These are phyloP conservation scores for Heliocidaris erythrogramma DNA, from an alignment of 35 echinoderm and acorn worm species.

Conservation along the genomic window DNA sequence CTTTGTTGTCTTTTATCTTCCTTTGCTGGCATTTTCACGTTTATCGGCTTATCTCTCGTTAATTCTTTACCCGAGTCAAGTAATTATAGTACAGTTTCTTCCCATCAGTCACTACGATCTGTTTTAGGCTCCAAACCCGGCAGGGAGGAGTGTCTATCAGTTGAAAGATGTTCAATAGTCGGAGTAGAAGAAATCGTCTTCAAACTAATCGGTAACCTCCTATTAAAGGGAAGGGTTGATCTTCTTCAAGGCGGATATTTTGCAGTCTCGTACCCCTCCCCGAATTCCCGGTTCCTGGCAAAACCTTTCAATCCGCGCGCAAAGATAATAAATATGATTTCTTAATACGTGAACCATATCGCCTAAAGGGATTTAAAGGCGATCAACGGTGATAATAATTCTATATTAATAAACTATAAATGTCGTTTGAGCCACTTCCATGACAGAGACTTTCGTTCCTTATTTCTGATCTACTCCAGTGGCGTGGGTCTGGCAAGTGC, in stretches of 20 bases:
- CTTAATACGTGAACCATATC: too few species aligned
- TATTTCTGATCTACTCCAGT: too few species aligned
- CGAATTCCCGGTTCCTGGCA: neutral
- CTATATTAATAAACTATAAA: too few species aligned
- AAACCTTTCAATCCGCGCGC: neutral
- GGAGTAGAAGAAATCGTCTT: neutral
- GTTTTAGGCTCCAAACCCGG: neutral
- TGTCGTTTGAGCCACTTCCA: too few species aligned
- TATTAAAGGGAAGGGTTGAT: conserved; percentile 1
- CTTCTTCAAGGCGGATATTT: neutral
- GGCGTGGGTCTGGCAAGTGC: too few species aligned
- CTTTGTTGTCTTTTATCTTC: neutral
- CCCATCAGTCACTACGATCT: neutral
- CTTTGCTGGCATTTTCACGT: neutral
- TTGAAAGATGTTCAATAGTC: neutral
- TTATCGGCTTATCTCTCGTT: neutral
- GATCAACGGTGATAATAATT: too few species aligned
- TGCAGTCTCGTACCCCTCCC: neutral
- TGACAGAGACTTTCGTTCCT: too few species aligned
- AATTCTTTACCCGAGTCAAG: neutral
- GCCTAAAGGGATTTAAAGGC: too few species aligned
- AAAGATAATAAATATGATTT: neutral
- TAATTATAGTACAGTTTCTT: neutral
- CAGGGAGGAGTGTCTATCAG: neutral
- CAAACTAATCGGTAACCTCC: neutral